phyloP scores from a whole-genome alignment of 2,113 vertebrate species.

The Nannobrachium achirus region DNA sequence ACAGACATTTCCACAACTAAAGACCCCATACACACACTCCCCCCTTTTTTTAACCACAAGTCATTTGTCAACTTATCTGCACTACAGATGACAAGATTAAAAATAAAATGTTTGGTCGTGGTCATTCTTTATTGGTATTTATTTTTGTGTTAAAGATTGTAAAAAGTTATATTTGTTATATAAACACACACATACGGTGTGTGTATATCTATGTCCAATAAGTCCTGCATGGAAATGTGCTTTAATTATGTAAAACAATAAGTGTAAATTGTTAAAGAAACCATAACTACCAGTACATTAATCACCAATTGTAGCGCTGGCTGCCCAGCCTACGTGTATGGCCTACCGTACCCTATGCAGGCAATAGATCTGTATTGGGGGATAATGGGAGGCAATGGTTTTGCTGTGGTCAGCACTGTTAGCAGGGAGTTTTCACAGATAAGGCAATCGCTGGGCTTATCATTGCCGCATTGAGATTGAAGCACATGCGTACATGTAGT shows the following conservation, averaged over 20 bases:
- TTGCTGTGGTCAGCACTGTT: conserved; percentile 67
- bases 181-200: no score
- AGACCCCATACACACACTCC: conserved; percentile 1
- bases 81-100: conserved; percentile 35
- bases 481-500: conserved; percentile 50
- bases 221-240: no score
- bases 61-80: conserved; percentile 61
- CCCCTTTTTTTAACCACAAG: conserved; percentile 44
- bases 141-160: background rate
- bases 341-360: conserved; percentile 45
- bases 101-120: conserved; percentile 32
- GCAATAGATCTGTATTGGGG: conserved; percentile 63
- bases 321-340: no score
- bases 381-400: conserved; percentile 59
- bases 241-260: no score
- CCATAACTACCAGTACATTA: no score
- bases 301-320: no score
- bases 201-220: background rate
- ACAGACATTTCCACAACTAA: conserved; percentile 69
- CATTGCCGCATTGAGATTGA: conserved; percentile 62
- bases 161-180: background rate
- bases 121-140: background rate
- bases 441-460: conserved; percentile 68
- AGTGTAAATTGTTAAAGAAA: no score
- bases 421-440: conserved; percentile 66